A percentile compares a stretch with the other conserved stretches of the same genome.
Evolutionary conservation across 2,113 vertebrate genomes (phyloP).

Genomic region (Anguilla rostrata): DNA sequence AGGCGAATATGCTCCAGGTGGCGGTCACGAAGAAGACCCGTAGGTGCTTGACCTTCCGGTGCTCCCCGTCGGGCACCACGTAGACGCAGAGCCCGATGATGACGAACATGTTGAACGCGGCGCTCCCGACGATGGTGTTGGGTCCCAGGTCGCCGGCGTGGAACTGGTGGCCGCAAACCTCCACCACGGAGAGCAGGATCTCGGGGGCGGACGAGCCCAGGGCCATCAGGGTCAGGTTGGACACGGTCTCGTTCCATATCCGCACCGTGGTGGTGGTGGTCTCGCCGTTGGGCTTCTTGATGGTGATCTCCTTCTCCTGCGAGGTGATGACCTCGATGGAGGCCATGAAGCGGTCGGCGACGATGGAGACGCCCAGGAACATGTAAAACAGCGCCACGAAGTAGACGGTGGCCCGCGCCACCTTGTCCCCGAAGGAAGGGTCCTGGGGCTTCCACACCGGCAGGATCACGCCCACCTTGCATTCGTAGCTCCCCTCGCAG

Average conservation of each 20-base stretch:
- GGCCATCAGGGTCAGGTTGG: slow-evolving; percentile 96
- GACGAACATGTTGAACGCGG: slow-evolving; percentile 98
- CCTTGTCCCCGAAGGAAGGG: slow-evolving; percentile 94
- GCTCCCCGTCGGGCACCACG: slow-evolving; percentile 93
- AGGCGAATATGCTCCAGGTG: slow-evolving; percentile 98
- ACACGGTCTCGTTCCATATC: slow-evolving; percentile 98
- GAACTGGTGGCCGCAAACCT: slow-evolving; percentile 92
- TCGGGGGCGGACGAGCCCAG: slow-evolving; percentile 94
- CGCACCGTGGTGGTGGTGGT: slow-evolving; percentile 94
- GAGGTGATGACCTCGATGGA: slow-evolving; percentile 98
- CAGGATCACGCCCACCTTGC: slow-evolving; percentile 83
- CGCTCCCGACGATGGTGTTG: slow-evolving; percentile 94
- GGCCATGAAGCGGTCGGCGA: slow-evolving; percentile 98
- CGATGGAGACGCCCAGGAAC: slow-evolving; percentile 97
- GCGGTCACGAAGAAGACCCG: slow-evolving; percentile 97
- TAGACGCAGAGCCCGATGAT: slow-evolving; percentile 96
- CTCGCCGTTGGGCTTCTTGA: slow-evolving; percentile 95
- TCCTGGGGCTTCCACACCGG: slow-evolving; percentile 94
- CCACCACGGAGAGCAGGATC: slow-evolving; percentile 95
- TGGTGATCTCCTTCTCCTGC: slow-evolving; percentile 96
- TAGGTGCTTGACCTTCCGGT: slow-evolving; percentile 93
- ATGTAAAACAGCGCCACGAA: slow-evolving; percentile 98
- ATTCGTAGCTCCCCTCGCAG: slow-evolving; percentile 79
- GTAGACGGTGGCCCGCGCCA: slow-evolving; percentile 94
- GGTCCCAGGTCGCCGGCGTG: slow-evolving; percentile 86